A percentile compares a stretch with the other conserved stretches of the same genome.
Evolutionary conservation across 2,888 invertebrate species (phyloP).

Genomic region (Schrankia costaestrigalis): DNA sequence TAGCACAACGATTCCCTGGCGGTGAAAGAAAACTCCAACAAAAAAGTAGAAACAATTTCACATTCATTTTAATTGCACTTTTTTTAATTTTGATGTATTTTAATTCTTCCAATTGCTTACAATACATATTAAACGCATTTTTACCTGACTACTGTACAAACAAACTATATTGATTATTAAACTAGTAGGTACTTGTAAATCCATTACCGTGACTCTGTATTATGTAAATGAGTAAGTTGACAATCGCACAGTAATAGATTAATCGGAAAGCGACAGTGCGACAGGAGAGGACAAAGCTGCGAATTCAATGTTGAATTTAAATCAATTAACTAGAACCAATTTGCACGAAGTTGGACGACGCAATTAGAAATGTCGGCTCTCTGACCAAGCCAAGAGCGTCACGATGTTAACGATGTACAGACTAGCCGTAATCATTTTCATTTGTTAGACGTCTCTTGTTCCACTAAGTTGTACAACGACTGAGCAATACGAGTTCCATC

Average conservation of each 20-base stretch:
- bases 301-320: conserved; percentile 53
- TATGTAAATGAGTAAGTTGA: conserved; percentile 37
- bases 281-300: conserved; percentile 37
- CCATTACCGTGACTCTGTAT: conserved; percentile 19
- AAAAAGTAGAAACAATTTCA: no score
- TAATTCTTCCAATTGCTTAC: no score
- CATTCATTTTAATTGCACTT: no score
- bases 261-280: conserved; percentile 34
- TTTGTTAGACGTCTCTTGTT: conserved; percentile 12
- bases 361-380: conserved; percentile 53
- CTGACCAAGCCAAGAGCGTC: conserved; percentile 31
- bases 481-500: neutral
- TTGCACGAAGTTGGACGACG: conserved; percentile 57
- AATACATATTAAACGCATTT: no score
- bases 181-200: conserved; percentile 9
- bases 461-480: neutral
- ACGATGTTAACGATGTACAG: conserved; percentile 26
- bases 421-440: conserved; percentile 23
- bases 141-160: no score
- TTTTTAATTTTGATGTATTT: no score
- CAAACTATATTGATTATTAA: no score
- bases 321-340: conserved; percentile 72
- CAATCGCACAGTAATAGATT: conserved; percentile 43
- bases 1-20: no score
- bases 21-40: no score